phyloP scores from a whole-genome alignment of 2,888 invertebrate genomes.

The Mythimna albipuncta region DNA sequence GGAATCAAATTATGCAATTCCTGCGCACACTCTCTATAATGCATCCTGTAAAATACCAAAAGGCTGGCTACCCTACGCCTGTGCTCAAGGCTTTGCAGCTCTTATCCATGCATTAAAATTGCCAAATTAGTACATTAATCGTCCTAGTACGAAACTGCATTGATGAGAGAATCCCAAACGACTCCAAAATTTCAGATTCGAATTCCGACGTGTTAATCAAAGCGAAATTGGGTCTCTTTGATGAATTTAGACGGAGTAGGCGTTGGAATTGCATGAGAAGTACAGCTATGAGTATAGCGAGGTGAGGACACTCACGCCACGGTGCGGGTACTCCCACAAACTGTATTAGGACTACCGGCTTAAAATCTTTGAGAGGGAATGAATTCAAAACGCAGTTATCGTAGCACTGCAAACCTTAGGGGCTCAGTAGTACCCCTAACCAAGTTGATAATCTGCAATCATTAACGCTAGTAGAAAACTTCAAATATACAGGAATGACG shows the following conservation, averaged over 20 bases:
- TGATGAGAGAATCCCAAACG: constrained; percentile 2
- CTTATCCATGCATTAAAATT: background rate
- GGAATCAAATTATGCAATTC: too few species aligned
- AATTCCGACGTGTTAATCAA: constrained; percentile 16
- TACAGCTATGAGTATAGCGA: background rate
- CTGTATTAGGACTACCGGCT: too few species aligned
- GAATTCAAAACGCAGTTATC: too few species aligned
- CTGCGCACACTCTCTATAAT: too few species aligned
- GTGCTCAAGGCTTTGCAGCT: background rate
- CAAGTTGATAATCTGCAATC: too few species aligned
- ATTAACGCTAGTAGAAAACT: too few species aligned
- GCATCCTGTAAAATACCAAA: too few species aligned
- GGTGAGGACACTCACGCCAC: background rate
- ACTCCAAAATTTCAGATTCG: background rate
- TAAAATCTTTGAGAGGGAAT: too few species aligned
- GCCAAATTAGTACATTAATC: background rate
- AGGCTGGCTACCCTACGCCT: too few species aligned
- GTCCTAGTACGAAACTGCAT: background rate
- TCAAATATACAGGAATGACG: too few species aligned
- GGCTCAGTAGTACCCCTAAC: too few species aligned
- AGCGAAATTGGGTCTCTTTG: constrained; percentile 18
- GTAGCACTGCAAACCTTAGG: too few species aligned
- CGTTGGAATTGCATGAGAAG: background rate
- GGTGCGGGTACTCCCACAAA: background rate
- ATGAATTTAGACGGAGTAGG: constrained; percentile 17